These are phyloP conservation scores for Megalurothrips usitatus DNA, from an alignment of 2,888 invertebrate species.

Conservation along the genomic window DNA sequence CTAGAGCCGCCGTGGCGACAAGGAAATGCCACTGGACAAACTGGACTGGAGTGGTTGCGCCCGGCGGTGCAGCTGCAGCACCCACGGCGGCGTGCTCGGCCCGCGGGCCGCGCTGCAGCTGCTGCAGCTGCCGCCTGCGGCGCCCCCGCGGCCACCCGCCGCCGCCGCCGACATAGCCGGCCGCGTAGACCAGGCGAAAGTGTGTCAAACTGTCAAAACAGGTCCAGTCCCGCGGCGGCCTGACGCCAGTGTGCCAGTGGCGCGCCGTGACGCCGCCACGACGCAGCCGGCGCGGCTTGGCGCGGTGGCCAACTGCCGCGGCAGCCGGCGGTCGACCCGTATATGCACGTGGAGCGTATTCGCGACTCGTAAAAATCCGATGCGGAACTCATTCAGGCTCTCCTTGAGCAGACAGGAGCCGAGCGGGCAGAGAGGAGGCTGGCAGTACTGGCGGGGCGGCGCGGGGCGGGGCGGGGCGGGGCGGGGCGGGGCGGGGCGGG, in stretches of 20 bases:
- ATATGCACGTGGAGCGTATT: not conserved
- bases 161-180: too few species aligned
- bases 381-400: conserved; percentile 19
- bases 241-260: too few species aligned
- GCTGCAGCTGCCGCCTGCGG: too few species aligned
- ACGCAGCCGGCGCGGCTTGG: not conserved
- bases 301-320: not conserved
- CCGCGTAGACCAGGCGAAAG: not conserved
- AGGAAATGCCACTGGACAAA: too few species aligned
- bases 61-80: too few species aligned
- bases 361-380: conserved; percentile 20
- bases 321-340: too few species aligned
- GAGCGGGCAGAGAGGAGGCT: not conserved
- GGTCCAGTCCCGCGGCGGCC: not conserved
- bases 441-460: not conserved
- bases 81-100: too few species aligned
- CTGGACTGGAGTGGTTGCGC: too few species aligned
- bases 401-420: conserved; percentile 19
- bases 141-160: too few species aligned
- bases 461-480: not conserved
- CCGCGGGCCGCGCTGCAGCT: too few species aligned
- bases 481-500: not conserved
- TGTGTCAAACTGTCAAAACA: conserved; percentile 23
- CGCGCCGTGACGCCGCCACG: too few species aligned
- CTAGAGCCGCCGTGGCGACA: too few species aligned